phyloP scores from a whole-genome alignment of 2,113 vertebrate genomes.

The Chaetodon auriga region DNA sequence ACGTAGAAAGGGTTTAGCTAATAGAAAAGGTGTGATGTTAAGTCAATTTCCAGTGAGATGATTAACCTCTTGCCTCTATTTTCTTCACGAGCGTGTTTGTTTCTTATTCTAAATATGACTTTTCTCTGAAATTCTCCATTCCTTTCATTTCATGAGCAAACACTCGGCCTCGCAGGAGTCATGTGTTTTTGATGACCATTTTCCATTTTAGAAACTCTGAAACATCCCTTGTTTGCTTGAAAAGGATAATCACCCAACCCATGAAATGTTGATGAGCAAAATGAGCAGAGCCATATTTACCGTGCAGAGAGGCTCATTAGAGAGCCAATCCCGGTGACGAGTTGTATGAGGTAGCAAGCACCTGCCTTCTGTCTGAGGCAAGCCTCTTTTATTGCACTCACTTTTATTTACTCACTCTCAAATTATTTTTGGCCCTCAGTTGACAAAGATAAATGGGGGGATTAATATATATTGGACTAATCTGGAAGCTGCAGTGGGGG shows the following conservation, averaged over 20 bases:
- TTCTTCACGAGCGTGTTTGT: neutral
- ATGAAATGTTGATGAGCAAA: slow-evolving; percentile 86
- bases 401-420: slow-evolving; percentile 92
- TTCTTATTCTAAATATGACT: slow-evolving; percentile 24
- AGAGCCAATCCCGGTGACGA: slow-evolving; percentile 87
- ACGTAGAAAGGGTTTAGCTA: slow-evolving; percentile 36
- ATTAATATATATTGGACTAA: slow-evolving; percentile 99
- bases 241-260: slow-evolving; percentile 77
- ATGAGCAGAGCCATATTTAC: slow-evolving; percentile 82
- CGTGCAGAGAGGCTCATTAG: slow-evolving; percentile 85
- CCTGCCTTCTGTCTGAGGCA: slow-evolving; percentile 90
- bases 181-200: slow-evolving; percentile 70
- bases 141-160: slow-evolving; percentile 69
- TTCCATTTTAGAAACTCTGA: slow-evolving; percentile 80
- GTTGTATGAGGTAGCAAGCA: slow-evolving; percentile 85
- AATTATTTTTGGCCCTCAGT: slow-evolving; percentile 95
- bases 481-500: slow-evolving; percentile 86
- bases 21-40: slow-evolving; percentile 38
- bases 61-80: slow-evolving; percentile 30
- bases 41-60: slow-evolving; percentile 38
- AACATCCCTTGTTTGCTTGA: slow-evolving; percentile 82
- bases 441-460: slow-evolving; percentile 99
- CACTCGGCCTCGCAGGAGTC: slow-evolving; percentile 38
- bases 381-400: slow-evolving; percentile 83
- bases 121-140: slow-evolving; percentile 26